Base-by-base conservation (phyloP, 2,888 invertebrate species). In the Amblyteles armatorius region DNA sequence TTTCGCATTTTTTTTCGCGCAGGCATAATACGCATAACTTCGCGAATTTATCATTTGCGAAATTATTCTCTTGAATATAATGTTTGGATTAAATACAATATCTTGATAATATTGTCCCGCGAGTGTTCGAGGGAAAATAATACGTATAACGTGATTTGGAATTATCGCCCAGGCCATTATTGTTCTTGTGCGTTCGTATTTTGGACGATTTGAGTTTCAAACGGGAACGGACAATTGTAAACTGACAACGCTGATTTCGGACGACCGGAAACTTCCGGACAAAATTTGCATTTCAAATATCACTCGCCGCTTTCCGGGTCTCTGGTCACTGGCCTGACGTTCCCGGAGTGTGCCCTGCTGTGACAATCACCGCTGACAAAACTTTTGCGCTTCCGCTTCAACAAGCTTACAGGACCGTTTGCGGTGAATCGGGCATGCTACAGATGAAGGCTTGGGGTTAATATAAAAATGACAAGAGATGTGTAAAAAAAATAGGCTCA, bases 291-390 rank as follows among this genome's bases (percentile, higher is more conserved):
- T 83, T 79, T 48, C 63, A 76, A 83, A 73, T 83, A 63, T 83
- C 44, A 55, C 48, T 9, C 22, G 26, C 44, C 26, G 33, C 63
- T 74, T 74, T 63, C 19, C 74, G 63, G 48, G 40, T 87, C 82
- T 85, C 79, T 83, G 86, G 87, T 79, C 80, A 68, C 50, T 78
- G 40, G 79, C 82, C 69, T 81, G 86, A 85, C 81, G 82, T 55
- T 71, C 22, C 11, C 69, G 22, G 36, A 11, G 71, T 29, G 44
- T 74, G 63, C 22, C 65, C 52, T 29, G 65, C 71, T 71, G 65
- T 55, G 57, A 72, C 57, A 40, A 80, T 80, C 79, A 65, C 33
- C 36, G 29, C 33, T n/a, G 52, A 71, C 79, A 71, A 65, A 83
- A 84, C 50, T 76, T 84, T 80, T 69, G 74, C 74, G 67, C 57